Percentiles rank a stretch among this genome's conserved stretches.
Conservation (phyloP, 1,140 invertebrate species). For the Pogonomyrmex barbatus region DNA sequence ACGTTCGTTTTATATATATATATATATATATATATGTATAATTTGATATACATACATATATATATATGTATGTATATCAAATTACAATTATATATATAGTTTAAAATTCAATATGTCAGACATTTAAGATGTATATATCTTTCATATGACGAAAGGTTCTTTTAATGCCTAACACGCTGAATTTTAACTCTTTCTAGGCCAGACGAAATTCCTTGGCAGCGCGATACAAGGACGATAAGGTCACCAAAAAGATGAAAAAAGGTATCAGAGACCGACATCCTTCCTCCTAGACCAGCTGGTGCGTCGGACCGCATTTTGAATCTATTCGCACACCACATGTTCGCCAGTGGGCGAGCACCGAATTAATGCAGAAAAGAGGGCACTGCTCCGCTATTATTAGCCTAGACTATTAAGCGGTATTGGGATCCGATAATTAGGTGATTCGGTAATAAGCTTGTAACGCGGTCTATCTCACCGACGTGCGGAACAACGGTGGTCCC, state of each 20-base stretch:
- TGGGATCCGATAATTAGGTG: constrained; percentile 70
- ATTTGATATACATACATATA: too few relatives aligned
- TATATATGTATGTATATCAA: too few relatives aligned
- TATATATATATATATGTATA: too few relatives aligned
- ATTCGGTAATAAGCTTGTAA: constrained; percentile 59
- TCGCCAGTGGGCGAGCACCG: constrained; percentile 72
- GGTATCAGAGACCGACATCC: constrained; percentile 68
- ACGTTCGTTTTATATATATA: too few relatives aligned
- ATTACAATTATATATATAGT: too few relatives aligned
- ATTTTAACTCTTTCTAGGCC: constrained; percentile 53
- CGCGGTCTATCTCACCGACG: constrained; percentile 9
- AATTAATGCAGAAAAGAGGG: constrained; percentile 78
- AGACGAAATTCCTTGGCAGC: constrained; percentile 51
- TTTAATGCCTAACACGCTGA: not conserved
- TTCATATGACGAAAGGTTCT: not conserved
- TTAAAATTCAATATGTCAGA: too few relatives aligned
- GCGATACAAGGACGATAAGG: constrained; percentile 49
- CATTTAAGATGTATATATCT: not conserved
- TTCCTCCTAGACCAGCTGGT: constrained; percentile 80
- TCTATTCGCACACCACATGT: constrained; percentile 82
- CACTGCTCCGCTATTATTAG: constrained; percentile 73
- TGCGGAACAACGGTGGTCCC: constrained; percentile 4
- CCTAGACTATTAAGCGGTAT: constrained; percentile 66
- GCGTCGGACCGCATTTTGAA: constrained; percentile 65
- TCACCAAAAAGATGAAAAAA: constrained; percentile 57